Conservation (phyloP, 2,113 vertebrate species). For the Aix galericulata region DNA sequence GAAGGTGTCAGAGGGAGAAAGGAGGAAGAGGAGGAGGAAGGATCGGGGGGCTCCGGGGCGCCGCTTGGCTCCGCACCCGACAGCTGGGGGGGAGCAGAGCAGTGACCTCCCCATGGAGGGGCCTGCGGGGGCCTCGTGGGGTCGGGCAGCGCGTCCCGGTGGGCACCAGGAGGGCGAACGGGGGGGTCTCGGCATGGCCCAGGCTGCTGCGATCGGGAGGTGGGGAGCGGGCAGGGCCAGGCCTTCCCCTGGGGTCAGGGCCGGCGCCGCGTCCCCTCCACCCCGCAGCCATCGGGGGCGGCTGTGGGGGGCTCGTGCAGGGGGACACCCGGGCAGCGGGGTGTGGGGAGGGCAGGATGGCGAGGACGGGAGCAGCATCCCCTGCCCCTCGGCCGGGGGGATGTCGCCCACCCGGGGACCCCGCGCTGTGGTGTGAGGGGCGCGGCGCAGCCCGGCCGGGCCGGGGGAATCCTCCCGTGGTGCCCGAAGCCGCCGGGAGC, state of each 20-base stretch:
- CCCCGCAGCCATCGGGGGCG: not conserved
- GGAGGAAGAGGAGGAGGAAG: not conserved
- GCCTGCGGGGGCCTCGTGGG: no score
- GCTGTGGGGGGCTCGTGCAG: not conserved
- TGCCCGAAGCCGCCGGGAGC: not conserved
- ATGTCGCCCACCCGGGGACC: rapidly evolving
- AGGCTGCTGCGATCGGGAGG: not conserved
- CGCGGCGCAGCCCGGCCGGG: not conserved
- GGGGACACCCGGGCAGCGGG: rapidly evolving
- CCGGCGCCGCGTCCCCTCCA: not conserved
- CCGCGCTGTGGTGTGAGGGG: not conserved
- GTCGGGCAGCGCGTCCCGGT: rapidly evolving
- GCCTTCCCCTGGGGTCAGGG: not conserved
- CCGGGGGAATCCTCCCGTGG: not conserved
- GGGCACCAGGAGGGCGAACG: rapidly evolving
- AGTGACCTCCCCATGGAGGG: not conserved
- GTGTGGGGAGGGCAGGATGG: not conserved
- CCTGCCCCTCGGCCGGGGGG: not conserved
- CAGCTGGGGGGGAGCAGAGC: not conserved
- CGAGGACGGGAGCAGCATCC: not conserved
- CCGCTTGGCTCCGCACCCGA: not conserved
- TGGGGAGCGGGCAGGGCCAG: not conserved
- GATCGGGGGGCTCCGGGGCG: no score
- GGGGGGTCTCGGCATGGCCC: not conserved
- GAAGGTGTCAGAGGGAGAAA: not conserved